Evolutionary conservation across 1,140 invertebrate species (phyloP).

Genomic region (Pissodes strobi): DNA sequence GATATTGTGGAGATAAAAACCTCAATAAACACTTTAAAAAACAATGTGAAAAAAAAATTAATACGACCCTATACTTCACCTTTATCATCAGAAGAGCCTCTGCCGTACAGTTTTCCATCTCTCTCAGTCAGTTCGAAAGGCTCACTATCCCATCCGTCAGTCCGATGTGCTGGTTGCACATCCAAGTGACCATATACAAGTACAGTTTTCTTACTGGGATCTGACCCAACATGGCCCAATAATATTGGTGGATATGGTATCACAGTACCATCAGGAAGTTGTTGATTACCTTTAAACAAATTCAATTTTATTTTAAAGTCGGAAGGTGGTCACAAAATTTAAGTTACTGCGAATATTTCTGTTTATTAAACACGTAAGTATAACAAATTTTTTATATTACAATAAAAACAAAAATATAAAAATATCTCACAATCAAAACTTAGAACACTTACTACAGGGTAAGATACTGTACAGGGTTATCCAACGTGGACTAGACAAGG

Average conservation of each 20-base stretch:
- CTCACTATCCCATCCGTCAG: conserved; percentile 95
- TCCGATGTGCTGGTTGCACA: conserved; percentile 90
- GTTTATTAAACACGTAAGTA: no score
- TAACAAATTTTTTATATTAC: no score
- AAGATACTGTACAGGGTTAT: no score
- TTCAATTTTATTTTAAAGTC: not conserved
- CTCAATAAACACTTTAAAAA: not conserved
- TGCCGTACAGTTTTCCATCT: conserved; percentile 86
- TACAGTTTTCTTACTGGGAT: conserved; percentile 87
- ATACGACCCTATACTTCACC: no score
- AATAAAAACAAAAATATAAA: no score
- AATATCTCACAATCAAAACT: no score
- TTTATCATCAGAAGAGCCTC: conserved; percentile 93
- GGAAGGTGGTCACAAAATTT: not conserved
- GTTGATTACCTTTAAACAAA: conserved; percentile 60
- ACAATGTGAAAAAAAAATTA: not conserved
- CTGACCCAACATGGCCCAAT: conserved; percentile 81
- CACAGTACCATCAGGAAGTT: conserved; percentile 70
- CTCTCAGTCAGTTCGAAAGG: conserved; percentile 89
- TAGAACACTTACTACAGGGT: no score
- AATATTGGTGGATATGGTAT: conserved; percentile 87
- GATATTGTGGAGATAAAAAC: not conserved
- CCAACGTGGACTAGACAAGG: no score
- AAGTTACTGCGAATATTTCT: not conserved
- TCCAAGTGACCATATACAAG: conserved; percentile 97